Percentiles rank a stretch among this genome's conserved stretches.
Conservation (phyloP, 2,797 vertebrate genomes). For the Xenentodon cancila region DNA sequence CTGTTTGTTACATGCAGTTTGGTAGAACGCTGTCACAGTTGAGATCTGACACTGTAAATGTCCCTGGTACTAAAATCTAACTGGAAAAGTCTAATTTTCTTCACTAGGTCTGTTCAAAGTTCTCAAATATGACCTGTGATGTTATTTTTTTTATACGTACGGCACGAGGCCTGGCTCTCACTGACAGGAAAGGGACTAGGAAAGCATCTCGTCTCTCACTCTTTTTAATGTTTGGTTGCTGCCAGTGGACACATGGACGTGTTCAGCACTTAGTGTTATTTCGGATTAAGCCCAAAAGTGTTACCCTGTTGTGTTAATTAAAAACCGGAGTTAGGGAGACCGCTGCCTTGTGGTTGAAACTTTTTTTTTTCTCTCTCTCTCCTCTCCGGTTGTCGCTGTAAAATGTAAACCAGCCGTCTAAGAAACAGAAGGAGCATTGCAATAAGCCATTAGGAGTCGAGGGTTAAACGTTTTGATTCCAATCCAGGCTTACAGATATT, state of each 20-base stretch:
- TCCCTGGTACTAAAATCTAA: conserved; percentile 76
- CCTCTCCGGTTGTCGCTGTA: conserved; percentile 46
- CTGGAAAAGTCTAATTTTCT: conserved; percentile 36
- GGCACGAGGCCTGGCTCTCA: conserved; percentile 52
- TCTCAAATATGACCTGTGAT: conserved; percentile 75
- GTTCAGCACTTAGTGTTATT: conserved; percentile 75
- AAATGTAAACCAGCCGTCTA: conserved; percentile 68
- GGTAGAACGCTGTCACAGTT: conserved; percentile 66
- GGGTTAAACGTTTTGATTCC: conserved; percentile 66
- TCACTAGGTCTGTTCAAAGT: conserved; percentile 68
- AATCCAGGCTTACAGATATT: conserved; percentile 72
- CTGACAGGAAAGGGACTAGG: conserved; percentile 56
- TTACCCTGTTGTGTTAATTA: conserved; percentile 56
- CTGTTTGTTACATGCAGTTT: conserved; percentile 65
- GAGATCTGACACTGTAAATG: conserved; percentile 71
- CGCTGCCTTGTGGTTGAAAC: conserved; percentile 36
- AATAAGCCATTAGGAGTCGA: conserved; percentile 62
- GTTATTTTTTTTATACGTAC: conserved; percentile 48
- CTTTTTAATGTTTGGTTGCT: conserved; percentile 53
- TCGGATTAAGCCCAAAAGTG: conserved; percentile 62
- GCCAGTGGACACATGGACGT: conserved; percentile 68
- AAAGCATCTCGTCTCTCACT: conserved; percentile 51
- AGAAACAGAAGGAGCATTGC: conserved; percentile 54
- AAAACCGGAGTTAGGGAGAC: conserved; percentile 57
- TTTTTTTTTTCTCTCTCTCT: background rate